A percentile compares a stretch with the other conserved stretches of the same genome.
Evolutionary conservation across 2,888 invertebrate species (phyloP).

Genomic region (Adelognathus sp.): DNA sequence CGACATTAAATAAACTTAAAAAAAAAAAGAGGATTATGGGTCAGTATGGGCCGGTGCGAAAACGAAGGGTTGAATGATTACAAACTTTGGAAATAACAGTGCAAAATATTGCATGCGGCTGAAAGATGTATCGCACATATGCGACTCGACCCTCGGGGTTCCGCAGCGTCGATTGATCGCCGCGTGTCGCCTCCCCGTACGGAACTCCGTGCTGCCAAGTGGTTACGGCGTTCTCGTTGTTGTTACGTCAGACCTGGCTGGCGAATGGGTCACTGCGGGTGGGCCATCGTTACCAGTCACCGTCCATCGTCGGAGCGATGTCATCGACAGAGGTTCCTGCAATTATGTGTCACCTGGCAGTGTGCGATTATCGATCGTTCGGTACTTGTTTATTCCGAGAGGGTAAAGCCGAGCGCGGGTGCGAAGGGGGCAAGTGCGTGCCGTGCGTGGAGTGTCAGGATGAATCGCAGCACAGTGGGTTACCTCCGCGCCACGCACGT

Average conservation of each 20-base stretch:
- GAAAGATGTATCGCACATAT: neutral
- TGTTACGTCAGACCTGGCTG: conserved; percentile 50
- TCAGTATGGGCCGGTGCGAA: no score
- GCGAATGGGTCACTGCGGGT: conserved; percentile 45
- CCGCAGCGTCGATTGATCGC: conserved; percentile 23
- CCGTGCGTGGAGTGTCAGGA: conserved; percentile 29
- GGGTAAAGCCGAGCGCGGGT: neutral
- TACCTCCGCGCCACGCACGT: conserved; percentile 44
- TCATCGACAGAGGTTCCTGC: conserved; percentile 66
- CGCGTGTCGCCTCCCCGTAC: neutral
- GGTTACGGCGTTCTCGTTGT: conserved; percentile 32
- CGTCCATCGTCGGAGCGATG: conserved; percentile 56
- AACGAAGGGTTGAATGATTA: neutral
- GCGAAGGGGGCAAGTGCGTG: conserved; percentile 45
- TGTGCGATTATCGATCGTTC: conserved; percentile 63
- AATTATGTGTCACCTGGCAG: conserved; percentile 67
- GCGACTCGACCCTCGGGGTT: neutral
- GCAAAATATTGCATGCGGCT: neutral
- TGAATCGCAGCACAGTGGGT: neutral
- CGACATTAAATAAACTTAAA: no score
- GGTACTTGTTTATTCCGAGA: conserved; percentile 11
- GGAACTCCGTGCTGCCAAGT: conserved; percentile 14
- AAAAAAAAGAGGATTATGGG: no score
- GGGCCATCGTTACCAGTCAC: conserved; percentile 49
- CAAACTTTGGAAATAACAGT: neutral